These are phyloP conservation scores for Entomyzon cyanotis DNA, from an alignment of 2,113 vertebrate species.

Conservation along the genomic window DNA sequence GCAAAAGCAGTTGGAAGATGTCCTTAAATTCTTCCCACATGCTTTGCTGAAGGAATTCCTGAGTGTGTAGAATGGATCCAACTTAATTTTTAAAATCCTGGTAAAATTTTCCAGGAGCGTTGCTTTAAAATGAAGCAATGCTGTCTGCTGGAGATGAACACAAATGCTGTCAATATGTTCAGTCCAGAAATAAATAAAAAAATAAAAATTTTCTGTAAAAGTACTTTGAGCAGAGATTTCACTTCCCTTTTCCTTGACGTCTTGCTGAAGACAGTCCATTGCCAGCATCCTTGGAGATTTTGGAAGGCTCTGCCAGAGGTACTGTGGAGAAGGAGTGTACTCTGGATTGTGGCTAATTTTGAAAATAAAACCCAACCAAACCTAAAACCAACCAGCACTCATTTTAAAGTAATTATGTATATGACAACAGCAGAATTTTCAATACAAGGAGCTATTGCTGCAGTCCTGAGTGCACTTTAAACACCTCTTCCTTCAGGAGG, in stretches of 20 bases:
- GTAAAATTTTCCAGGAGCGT: not conserved
- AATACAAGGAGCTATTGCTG: not conserved
- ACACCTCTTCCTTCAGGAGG: not conserved
- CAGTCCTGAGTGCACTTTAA: not conserved
- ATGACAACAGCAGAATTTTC: not conserved
- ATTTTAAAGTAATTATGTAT: not conserved
- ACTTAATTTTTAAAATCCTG: not conserved
- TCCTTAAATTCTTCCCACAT: not conserved
- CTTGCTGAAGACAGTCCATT: not conserved
- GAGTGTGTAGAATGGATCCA: not conserved
- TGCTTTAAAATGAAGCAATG: not conserved
- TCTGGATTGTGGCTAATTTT: not conserved
- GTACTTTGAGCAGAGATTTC: not conserved
- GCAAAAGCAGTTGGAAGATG: not conserved
- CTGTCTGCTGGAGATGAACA: not conserved
- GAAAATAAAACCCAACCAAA: not conserved
- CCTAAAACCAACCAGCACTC: not conserved
- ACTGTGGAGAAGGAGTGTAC: rapidly evolving
- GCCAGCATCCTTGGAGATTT: not conserved
- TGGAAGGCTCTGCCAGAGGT: not conserved
- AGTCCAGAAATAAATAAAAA: not conserved
- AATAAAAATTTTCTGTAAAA: rapidly evolving
- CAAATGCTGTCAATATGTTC: not conserved
- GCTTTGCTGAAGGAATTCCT: not conserved
- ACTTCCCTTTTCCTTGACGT: not conserved